A percentile compares a stretch with the other conserved stretches of the same genome.
Evolutionary conservation across 2,888 invertebrate genomes (phyloP).

Genomic region (Andrena bucephala): DNA sequence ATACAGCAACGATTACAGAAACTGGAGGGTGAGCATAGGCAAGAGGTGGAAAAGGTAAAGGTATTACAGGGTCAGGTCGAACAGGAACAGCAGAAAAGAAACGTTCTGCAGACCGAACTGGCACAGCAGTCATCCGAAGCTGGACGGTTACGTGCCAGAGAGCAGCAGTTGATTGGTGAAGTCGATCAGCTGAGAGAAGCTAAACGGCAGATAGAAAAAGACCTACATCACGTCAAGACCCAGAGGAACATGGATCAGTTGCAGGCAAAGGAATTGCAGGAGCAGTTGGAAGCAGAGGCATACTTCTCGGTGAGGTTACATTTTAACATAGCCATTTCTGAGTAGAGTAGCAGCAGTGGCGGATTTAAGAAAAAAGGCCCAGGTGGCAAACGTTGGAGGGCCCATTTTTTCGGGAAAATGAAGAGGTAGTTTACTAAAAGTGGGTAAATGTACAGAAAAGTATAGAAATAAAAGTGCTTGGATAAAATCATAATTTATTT

Average conservation of each 20-base stretch:
- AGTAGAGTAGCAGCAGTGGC: conserved; percentile 48
- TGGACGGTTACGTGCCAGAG: conserved; percentile 90
- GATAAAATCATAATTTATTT: too few species aligned
- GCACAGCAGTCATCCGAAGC: conserved; percentile 90
- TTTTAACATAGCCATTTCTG: neutral
- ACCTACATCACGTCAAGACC: conserved; percentile 90
- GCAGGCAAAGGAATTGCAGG: conserved; percentile 96
- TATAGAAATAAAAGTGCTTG: too few species aligned
- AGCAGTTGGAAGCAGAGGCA: conserved; percentile 97
- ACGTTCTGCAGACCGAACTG: conserved; percentile 93
- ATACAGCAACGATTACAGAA: conserved; percentile 95
- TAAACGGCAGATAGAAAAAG: conserved; percentile 91
- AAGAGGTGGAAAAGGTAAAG: conserved; percentile 93
- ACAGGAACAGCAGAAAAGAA: conserved; percentile 95
- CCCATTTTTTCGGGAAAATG: too few species aligned
- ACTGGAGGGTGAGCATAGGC: conserved; percentile 95
- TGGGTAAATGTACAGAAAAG: too few species aligned
- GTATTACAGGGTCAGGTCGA: conserved; percentile 94
- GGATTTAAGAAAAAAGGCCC: too few species aligned
- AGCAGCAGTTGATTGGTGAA: conserved; percentile 90
- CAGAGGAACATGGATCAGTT: conserved; percentile 89
- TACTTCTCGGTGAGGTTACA: conserved; percentile 91
- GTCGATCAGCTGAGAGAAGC: conserved; percentile 89
- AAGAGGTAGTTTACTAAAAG: too few species aligned
- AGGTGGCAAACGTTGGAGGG: too few species aligned